Evolutionary conservation across 2,888 invertebrate species (phyloP).

Genomic region (Leptogaster cylindrica): DNA sequence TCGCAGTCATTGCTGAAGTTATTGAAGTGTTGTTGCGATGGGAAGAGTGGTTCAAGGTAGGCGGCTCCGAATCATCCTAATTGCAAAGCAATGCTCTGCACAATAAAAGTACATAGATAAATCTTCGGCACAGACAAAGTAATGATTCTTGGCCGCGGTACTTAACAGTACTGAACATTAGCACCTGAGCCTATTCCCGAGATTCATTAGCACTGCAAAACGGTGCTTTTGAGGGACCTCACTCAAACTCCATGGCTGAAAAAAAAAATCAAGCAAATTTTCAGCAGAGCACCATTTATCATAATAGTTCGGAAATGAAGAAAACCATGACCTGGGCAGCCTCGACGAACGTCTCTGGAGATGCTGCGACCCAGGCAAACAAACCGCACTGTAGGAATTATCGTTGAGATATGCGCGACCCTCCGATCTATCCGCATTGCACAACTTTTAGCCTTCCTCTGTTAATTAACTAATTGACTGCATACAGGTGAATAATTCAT

Average conservation of each 20-base stretch:
- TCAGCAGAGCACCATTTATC: constrained; percentile 23
- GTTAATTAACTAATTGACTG: constrained; percentile 47
- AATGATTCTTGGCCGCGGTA: not conserved
- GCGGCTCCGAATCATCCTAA: not conserved
- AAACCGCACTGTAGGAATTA: constrained; percentile 13
- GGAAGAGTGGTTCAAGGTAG: not conserved
- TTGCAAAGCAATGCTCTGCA: not conserved
- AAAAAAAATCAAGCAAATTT: constrained; percentile 1
- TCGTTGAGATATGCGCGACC: constrained; percentile 12
- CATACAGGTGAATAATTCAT: constrained; percentile 46
- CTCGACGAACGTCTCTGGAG: not conserved
- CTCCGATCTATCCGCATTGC: constrained; percentile 42
- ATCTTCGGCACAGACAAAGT: constrained; percentile 5
- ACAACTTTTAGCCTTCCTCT: constrained; percentile 41
- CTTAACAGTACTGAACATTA: constrained; percentile 34
- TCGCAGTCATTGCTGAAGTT: not conserved
- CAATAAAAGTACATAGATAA: constrained; percentile 16
- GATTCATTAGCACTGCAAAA: constrained; percentile 21
- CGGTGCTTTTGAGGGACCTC: too few species aligned
- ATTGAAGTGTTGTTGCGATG: constrained; percentile 24
- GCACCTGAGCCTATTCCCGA: constrained; percentile 25
- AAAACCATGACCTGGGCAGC: not conserved
- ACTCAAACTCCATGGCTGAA: not conserved
- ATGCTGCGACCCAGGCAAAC: constrained; percentile 20
- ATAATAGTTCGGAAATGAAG: constrained; percentile 13